Base-by-base conservation (phyloP, 2,797 vertebrate species). In the Rhodeus uyekii region DNA sequence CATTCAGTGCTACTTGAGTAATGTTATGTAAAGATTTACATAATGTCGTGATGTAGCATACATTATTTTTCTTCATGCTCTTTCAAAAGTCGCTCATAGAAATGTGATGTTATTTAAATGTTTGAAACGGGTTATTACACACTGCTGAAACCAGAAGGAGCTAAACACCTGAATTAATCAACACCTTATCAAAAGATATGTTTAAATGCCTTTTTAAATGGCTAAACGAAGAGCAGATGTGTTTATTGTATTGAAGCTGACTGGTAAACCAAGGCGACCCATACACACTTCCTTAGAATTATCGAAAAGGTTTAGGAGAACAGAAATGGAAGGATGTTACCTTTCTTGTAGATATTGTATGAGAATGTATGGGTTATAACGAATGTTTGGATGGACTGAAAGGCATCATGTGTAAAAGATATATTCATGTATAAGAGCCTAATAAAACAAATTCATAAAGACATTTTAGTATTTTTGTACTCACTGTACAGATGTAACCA, bases 391-490 rank as follows among this genome's bases (percentile, higher is more conserved):
- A 63, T 55, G 34, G 68, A 80, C 18, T 1, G 39, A 72, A 46
- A 29, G 18, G 46, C 13, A 27, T 67, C 8, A 55, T 24, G 55
- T 60, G 24, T 46, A 55, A 69, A 58, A 69, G 34, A 78, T 50
- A 29, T n/a, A n/a, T n/a, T n/a, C n/a, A n/a, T n/a, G n/a, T 27
- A 46, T 3, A 38, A 38, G 36, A 50, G 22, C 12, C 12, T 44
- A 48, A 78, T 50, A 32, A 69, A 69, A 85, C 53, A 61, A 18
- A 48, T 80, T 75, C 76, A 78, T 67, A 81, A 38, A 86, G 46
- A 87, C 82, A 72, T 81, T 82, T 84, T 68, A 87, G 88, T 93
- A 93, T 93, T 94, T 94, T 93, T 93, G 48, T 93, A 94, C 91
- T 90, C 88, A 91, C 89, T 92, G 90, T 91, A 90, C 83, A 91